phyloP scores from a whole-genome alignment of 2,113 vertebrate species.

The Lampris megalopsis region DNA sequence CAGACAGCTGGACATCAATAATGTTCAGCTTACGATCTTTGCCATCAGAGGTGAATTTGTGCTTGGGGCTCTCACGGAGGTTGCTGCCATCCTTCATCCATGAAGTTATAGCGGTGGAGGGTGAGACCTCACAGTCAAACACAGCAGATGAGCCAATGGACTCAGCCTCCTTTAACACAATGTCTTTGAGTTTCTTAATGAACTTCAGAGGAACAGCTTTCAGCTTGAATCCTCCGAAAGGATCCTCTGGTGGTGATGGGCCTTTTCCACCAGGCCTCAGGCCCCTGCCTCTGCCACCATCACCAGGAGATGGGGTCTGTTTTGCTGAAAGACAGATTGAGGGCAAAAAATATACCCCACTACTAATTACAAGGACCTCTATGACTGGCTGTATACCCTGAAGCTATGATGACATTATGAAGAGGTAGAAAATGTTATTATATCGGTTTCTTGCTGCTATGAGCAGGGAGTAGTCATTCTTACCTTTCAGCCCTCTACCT shows the following conservation, averaged over 20 bases:
- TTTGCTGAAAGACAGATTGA: conserved; percentile 83
- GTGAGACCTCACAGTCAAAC: conserved; percentile 97
- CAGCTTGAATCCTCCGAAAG: conserved; percentile 94
- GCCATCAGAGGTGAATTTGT: conserved; percentile 96
- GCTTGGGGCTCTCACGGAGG: conserved; percentile 94
- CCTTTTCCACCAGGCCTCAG: conserved; percentile 91
- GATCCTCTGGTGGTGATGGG: conserved; percentile 90
- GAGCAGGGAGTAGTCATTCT: conserved; percentile 34
- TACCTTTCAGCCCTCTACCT: conserved; percentile 90
- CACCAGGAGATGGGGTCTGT: conserved; percentile 95
- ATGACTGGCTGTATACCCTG: not conserved
- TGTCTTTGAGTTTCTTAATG: conserved; percentile 95
- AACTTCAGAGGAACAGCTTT: conserved; percentile 98
- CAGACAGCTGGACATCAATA: conserved; percentile 96
- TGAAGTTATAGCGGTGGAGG: conserved; percentile 92
- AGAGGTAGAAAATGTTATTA: no score
- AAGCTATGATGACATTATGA: no score
- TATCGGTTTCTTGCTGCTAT: no score
- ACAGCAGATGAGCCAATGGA: conserved; percentile 93
- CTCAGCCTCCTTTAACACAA: conserved; percentile 92
- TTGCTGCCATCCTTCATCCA: conserved; percentile 98
- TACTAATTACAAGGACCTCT: no score
- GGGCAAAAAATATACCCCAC: not conserved
- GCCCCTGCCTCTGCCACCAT: conserved; percentile 89
- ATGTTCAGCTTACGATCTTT: conserved; percentile 96